phyloP scores from a whole-genome alignment of 2,888 invertebrate species.

The Lasioglossum oenotherae region DNA sequence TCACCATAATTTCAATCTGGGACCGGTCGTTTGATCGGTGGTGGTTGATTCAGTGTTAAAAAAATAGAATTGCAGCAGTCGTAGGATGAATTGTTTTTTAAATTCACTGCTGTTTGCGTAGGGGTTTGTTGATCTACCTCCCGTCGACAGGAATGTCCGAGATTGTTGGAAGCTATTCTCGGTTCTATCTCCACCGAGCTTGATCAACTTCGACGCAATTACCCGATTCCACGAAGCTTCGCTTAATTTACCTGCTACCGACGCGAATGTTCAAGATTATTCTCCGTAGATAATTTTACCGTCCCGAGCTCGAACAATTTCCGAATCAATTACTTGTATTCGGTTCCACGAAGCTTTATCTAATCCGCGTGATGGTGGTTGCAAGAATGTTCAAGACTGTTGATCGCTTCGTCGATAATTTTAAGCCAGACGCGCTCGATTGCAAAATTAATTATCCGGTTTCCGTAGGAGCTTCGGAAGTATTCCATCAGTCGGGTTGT shows the following conservation, averaged over 20 bases:
- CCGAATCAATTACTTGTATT: neutral
- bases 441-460: neutral
- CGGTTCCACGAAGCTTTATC: neutral
- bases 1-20: too few species aligned
- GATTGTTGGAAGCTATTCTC: neutral
- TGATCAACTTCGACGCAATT: neutral
- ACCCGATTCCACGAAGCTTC: neutral
- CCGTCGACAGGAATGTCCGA: neutral
- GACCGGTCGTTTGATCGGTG: too few species aligned
- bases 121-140: neutral
- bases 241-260: neutral
- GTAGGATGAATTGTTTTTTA: neutral
- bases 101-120: neutral
- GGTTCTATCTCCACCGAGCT: neutral
- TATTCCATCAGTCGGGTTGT: neutral
- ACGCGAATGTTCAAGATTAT: neutral
- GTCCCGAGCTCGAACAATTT: neutral
- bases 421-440: neutral
- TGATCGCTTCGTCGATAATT: neutral
- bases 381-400: neutral
- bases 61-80: neutral
- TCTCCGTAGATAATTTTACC: neutral
- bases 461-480: neutral
- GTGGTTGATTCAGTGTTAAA: too few species aligned
- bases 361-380: neutral